These are phyloP conservation scores for Neodiprion fabricii DNA, from an alignment of 1,140 invertebrate species.

Conservation along the genomic window DNA sequence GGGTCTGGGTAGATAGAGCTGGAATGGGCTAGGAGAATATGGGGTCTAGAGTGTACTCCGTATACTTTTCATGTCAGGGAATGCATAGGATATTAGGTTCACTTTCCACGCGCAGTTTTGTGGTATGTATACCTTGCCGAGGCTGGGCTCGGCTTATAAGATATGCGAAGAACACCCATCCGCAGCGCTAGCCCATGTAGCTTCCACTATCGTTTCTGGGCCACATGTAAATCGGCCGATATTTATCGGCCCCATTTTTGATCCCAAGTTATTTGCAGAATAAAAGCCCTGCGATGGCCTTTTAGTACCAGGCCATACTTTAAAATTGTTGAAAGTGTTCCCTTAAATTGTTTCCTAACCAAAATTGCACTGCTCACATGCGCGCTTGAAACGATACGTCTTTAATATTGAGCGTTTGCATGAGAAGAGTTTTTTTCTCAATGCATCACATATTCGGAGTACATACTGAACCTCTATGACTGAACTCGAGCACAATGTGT, in stretches of 20 bases:
- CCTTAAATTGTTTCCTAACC: too few species aligned
- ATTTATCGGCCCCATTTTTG: neutral
- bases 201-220: slow-evolving; percentile 5
- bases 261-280: neutral
- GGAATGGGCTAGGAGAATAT: neutral
- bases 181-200: neutral
- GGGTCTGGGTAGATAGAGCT: neutral
- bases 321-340: too few species aligned
- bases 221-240: neutral
- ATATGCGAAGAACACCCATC: slow-evolving; percentile 1
- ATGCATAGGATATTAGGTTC: slow-evolving; percentile 3
- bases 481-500: too few species aligned
- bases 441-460: too few species aligned
- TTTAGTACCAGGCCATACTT: neutral
- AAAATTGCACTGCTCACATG: too few species aligned
- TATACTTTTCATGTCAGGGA: slow-evolving; percentile 2
- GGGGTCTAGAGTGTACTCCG: neutral
- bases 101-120: slow-evolving; percentile 6
- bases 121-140: neutral
- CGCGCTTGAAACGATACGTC: too few species aligned
- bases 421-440: too few species aligned
- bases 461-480: too few species aligned
- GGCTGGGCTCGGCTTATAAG: neutral
- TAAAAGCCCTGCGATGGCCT: neutral
- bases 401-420: too few species aligned